phyloP scores from a whole-genome alignment of 2,113 vertebrate genomes.

The Takifugu bimaculatus region DNA sequence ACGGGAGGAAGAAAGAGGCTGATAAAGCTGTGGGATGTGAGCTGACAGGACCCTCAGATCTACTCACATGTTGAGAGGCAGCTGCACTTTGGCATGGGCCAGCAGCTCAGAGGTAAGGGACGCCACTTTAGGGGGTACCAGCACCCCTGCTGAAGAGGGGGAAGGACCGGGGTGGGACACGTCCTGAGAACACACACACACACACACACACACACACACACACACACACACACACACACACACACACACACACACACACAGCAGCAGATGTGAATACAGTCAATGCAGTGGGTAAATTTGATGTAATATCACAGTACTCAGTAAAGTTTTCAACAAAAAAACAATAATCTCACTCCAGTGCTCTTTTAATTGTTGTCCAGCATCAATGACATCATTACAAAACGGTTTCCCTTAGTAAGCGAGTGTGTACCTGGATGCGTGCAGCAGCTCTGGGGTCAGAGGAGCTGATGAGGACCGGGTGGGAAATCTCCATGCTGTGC shows the following conservation, averaged over 20 bases:
- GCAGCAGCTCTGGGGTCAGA: constrained; percentile 90
- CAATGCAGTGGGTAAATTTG: no score
- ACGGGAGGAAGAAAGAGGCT: constrained; percentile 7
- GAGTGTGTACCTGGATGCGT: constrained; percentile 83
- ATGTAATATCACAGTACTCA: no score
- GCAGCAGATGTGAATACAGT: no score
- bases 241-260: no score
- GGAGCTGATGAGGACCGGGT: constrained; percentile 95
- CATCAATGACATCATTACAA: background rate
- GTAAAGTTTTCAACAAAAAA: no score
- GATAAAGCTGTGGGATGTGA: constrained; percentile 15
- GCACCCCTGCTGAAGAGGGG: constrained; percentile 62
- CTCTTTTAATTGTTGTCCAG: background rate
- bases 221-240: background rate
- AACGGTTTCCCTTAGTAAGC: background rate
- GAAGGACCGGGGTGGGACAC: constrained; percentile 55
- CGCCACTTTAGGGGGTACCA: constrained; percentile 81
- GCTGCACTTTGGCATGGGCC: constrained; percentile 86
- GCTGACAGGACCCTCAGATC: constrained; percentile 20
- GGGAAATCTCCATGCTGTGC: constrained; percentile 98
- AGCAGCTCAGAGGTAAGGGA: constrained; percentile 84
- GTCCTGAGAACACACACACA: constrained; percentile 42
- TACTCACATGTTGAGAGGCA: constrained; percentile 97
- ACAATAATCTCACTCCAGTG: background rate
- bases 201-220: constrained; percentile 7